Percentiles rank a stretch among this genome's conserved stretches.
Conservation (phyloP, 2,888 invertebrate species). For the Agrochola macilenta region DNA sequence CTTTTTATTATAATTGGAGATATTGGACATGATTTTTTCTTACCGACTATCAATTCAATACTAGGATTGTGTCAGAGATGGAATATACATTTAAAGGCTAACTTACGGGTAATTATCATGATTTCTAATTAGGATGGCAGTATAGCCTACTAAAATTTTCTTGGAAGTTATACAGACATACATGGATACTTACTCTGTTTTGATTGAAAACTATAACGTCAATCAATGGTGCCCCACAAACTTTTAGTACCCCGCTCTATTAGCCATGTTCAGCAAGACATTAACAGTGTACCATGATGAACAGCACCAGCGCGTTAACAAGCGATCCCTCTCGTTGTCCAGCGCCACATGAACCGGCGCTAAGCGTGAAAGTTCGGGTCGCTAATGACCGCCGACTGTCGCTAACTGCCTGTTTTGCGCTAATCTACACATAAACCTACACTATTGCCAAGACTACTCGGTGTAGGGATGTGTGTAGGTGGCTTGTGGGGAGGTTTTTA, state of each 20-base stretch:
- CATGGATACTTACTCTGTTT: too few species aligned
- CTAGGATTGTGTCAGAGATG: too few species aligned
- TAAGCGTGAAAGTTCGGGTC: conserved; percentile 58
- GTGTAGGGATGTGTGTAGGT: conserved; percentile 31
- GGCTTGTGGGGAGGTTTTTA: background rate
- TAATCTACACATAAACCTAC: conserved; percentile 55
- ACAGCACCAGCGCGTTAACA: conserved; percentile 24
- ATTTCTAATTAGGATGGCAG: background rate
- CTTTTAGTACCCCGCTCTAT: background rate
- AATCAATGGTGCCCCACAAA: background rate
- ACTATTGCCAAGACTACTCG: conserved; percentile 39
- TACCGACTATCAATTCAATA: background rate
- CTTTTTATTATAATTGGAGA: background rate
- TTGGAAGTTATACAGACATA: background rate
- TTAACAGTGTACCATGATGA: conserved; percentile 28
- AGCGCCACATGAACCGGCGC: conserved; percentile 49
- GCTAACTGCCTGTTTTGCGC: conserved; percentile 64
- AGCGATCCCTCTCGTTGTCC: conserved; percentile 9
- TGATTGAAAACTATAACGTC: background rate
- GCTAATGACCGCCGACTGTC: conserved; percentile 62
- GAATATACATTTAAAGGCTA: too few species aligned
- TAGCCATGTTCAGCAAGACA: background rate
- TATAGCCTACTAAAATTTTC: background rate
- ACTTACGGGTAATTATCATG: background rate
- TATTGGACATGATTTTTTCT: background rate